Percentiles rank a stretch among this genome's conserved stretches.
phyloP scores from a whole-genome alignment of 2,888 invertebrate genomes.

The Hartigia nigra region DNA sequence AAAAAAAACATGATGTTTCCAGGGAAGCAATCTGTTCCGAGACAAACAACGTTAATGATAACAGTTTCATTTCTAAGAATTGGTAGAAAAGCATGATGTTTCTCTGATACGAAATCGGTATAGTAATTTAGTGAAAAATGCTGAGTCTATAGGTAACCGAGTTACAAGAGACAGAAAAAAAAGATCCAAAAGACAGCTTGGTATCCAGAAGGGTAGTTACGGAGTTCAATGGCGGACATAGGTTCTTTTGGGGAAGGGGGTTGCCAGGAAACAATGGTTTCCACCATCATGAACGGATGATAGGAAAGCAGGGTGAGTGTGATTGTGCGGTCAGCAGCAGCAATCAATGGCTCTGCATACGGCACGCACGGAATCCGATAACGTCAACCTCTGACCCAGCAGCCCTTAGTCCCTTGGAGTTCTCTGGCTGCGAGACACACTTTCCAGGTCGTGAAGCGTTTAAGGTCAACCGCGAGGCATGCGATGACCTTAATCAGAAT shows the following conservation, averaged over 20 bases:
- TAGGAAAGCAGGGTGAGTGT: constrained; percentile 34
- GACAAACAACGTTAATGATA: neutral
- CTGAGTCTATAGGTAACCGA: neutral
- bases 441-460: neutral
- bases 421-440: neutral
- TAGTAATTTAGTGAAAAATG: neutral
- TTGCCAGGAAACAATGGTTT: constrained; percentile 39
- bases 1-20: neutral
- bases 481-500: constrained; percentile 5
- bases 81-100: neutral
- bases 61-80: neutral
- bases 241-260: constrained; percentile 9
- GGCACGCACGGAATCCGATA: constrained; percentile 51
- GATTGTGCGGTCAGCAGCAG: constrained; percentile 56
- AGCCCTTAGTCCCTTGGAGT: neutral
- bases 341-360: constrained; percentile 53
- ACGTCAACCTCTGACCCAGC: constrained; percentile 30
- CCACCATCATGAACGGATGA: constrained; percentile 1
- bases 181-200: neutral
- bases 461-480: constrained; percentile 17
- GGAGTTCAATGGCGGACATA: neutral
- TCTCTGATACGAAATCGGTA: neutral
- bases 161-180: neutral
- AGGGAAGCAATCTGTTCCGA: neutral
- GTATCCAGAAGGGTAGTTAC: neutral